These are phyloP conservation scores for Simalia tracyae DNA, from an alignment of 2,797 vertebrate genomes.

Conservation along the genomic window DNA sequence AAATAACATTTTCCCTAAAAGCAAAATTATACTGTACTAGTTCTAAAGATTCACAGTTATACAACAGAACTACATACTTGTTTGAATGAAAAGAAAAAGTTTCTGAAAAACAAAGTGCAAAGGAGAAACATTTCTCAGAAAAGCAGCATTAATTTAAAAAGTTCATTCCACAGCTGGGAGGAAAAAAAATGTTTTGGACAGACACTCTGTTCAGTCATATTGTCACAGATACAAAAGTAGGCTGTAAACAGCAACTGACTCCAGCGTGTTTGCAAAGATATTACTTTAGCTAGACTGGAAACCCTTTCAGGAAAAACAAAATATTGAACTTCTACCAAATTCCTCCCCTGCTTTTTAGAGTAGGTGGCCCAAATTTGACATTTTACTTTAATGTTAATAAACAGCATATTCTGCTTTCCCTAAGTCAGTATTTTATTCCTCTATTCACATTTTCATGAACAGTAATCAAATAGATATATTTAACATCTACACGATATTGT, in stretches of 20 bases:
- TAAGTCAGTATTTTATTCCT: neutral
- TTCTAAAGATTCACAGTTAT: too few species aligned
- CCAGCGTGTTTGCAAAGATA: neutral
- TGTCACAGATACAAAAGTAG: neutral
- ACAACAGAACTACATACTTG: too few species aligned
- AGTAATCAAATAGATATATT: neutral
- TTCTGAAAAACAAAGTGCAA: neutral
- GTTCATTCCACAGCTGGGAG: neutral
- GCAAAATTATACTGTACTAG: too few species aligned
- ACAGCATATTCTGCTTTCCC: neutral
- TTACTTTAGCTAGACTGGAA: neutral
- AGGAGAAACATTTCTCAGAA: neutral
- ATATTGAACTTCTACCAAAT: neutral
- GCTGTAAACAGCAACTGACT: neutral
- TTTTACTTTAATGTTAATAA: neutral
- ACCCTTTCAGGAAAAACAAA: neutral
- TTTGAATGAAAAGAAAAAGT: neutral
- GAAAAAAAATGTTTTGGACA: neutral
- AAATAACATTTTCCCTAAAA: too few species aligned
- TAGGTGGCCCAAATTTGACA: constrained; percentile 7
- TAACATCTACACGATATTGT: neutral
- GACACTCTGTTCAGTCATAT: neutral
- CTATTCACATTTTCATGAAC: neutral
- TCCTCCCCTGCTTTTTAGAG: neutral
- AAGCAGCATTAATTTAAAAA: neutral